A percentile compares a stretch with the other conserved stretches of the same genome.
Conservation (phyloP, 2,113 vertebrate species). For the Lichenostomus cassidix region DNA sequence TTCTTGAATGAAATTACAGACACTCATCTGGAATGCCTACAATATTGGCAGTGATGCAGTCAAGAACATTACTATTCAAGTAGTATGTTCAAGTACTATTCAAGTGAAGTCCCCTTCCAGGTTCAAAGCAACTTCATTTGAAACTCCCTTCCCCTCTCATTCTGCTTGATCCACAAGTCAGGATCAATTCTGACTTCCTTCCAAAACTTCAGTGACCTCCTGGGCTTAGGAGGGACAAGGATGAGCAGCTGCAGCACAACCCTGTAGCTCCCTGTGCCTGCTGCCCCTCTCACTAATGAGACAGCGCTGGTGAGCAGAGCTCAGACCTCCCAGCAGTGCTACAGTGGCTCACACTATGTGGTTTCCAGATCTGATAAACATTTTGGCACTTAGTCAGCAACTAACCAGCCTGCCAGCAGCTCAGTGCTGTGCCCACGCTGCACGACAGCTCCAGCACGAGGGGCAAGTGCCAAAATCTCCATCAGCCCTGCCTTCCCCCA, state of each 20-base stretch:
- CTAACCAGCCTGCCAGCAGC: background rate
- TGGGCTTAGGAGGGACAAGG: background rate
- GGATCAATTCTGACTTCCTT: background rate
- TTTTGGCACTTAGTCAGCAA: background rate
- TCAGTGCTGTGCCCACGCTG: rapidly evolving
- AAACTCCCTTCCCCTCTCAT: background rate
- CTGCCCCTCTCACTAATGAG: rapidly evolving
- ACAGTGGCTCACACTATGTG: background rate
- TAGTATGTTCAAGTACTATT: background rate
- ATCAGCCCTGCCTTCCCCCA: background rate
- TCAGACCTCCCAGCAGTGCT: background rate
- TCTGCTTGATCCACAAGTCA: background rate
- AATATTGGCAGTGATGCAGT: background rate
- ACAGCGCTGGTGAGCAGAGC: background rate
- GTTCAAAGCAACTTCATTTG: background rate
- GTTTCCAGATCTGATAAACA: background rate
- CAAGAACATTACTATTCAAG: background rate
- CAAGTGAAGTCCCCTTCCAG: background rate
- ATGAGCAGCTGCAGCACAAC: rapidly evolving
- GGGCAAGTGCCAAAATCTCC: background rate
- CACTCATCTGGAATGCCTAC: background rate
- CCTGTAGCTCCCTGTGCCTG: rapidly evolving
- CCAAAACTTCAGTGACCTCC: background rate
- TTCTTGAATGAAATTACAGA: background rate
- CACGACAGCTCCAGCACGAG: background rate